Evolutionary conservation across 2,113 vertebrate species (phyloP).

Genomic region (Xiphophorus maculatus): DNA sequence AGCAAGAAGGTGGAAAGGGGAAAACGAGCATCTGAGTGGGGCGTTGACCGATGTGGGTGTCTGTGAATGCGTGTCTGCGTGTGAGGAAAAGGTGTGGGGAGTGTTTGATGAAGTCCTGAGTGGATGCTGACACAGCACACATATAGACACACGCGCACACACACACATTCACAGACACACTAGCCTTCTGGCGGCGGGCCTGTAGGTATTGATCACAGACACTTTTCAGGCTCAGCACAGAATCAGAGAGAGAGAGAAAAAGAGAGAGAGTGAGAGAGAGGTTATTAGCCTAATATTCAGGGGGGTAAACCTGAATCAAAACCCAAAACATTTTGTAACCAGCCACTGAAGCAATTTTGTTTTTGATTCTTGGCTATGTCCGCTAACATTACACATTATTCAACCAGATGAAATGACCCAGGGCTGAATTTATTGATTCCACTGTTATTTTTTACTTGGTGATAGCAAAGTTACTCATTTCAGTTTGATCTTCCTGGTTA

Average conservation of each 20-base stretch:
- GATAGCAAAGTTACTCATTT: background rate
- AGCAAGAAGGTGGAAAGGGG: conserved; percentile 1
- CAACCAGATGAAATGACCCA: too few species aligned
- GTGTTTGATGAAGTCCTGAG: conserved; percentile 77
- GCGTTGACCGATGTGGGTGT: conserved; percentile 50
- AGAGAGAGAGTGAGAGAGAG: conserved; percentile 35
- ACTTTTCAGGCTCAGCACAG: conserved; percentile 75
- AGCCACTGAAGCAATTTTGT: conserved; percentile 14
- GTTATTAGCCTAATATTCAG: conserved; percentile 30
- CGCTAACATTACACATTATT: background rate
- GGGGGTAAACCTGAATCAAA: conserved; percentile 27
- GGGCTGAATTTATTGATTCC: too few species aligned
- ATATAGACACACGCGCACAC: conserved; percentile 41
- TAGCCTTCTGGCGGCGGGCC: conserved; percentile 67
- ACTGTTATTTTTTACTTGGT: too few species aligned
- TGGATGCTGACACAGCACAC: conserved; percentile 76
- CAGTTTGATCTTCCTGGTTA: background rate
- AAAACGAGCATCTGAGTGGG: conserved; percentile 54
- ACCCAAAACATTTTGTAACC: conserved; percentile 32
- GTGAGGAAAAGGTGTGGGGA: conserved; percentile 31
- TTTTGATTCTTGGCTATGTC: conserved; percentile 17
- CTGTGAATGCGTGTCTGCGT: conserved; percentile 23
- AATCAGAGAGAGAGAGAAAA: conserved; percentile 48
- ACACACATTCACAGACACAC: conserved; percentile 44
- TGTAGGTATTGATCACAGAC: conserved; percentile 80